These are phyloP conservation scores for Trissolcus japonicus DNA, from an alignment of 2,888 invertebrate genomes.

Conservation along the genomic window DNA sequence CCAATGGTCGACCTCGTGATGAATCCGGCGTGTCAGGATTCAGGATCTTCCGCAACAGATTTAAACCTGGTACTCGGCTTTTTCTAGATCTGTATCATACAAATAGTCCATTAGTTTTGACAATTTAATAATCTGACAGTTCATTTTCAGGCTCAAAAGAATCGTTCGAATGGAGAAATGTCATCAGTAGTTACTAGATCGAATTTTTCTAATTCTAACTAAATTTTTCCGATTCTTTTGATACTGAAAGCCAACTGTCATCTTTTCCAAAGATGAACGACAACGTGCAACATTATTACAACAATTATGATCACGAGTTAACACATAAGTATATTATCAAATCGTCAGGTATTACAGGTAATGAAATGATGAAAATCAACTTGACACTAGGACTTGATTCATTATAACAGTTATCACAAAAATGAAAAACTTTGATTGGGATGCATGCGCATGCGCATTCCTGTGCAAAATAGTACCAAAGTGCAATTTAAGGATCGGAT, in stretches of 20 bases:
- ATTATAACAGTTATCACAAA: constrained; percentile 49
- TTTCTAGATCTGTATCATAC: constrained; percentile 86
- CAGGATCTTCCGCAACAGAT: constrained; percentile 82
- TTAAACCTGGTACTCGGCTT: constrained; percentile 96
- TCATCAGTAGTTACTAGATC: neutral
- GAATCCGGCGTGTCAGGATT: constrained; percentile 75
- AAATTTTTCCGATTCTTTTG: neutral
- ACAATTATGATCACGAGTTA: constrained; percentile 57
- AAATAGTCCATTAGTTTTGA: constrained; percentile 43
- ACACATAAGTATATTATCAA: neutral
- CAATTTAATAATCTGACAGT: neutral
- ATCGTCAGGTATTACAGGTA: neutral
- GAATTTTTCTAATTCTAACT: neutral
- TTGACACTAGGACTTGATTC: constrained; percentile 30
- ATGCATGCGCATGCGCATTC: constrained; percentile 74
- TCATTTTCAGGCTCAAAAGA: neutral
- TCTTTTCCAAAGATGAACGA: constrained; percentile 41
- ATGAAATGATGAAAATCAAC: constrained; percentile 14
- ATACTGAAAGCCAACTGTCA: neutral
- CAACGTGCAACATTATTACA: constrained; percentile 69
- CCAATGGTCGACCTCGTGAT: constrained; percentile 77
- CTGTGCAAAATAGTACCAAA: constrained; percentile 69
- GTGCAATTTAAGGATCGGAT: constrained; percentile 67
- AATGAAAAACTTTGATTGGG: constrained; percentile 64
- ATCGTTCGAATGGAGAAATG: neutral